Evolutionary conservation across 92 coral and sea anemone genomes (phyloP).

Genomic region (Anthopleura xanthogrammica): DNA sequence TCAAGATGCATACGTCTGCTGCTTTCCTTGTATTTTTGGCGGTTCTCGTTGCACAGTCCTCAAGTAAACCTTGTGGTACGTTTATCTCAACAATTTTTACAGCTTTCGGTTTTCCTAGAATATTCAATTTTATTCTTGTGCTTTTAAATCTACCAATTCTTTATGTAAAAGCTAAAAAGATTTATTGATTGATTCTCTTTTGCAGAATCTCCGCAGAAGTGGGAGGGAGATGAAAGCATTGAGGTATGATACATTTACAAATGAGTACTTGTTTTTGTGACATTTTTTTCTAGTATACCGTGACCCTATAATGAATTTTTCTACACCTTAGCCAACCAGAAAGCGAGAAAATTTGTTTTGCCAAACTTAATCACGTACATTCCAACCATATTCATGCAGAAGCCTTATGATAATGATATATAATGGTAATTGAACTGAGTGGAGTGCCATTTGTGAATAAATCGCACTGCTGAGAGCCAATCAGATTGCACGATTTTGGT

Average conservation of each 20-base stretch:
- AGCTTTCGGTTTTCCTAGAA: neutral
- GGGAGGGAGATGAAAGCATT: neutral
- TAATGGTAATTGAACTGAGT: no score
- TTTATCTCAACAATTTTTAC: neutral
- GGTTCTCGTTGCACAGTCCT: conserved; percentile 30
- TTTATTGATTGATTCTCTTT: neutral
- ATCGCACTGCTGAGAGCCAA: no score
- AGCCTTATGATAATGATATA: no score
- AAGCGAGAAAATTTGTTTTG: neutral
- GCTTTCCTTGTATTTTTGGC: conserved; percentile 24
- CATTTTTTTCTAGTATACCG: neutral
- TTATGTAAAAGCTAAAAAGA: neutral
- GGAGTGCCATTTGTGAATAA: no score
- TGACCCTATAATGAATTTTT: neutral
- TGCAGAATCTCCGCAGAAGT: neutral
- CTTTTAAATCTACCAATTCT: no score
- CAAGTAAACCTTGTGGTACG: conserved; percentile 36
- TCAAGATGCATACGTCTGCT: conserved; percentile 27
- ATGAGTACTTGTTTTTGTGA: neutral
- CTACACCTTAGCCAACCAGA: neutral
- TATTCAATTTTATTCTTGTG: neutral
- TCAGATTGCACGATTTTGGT: no score
- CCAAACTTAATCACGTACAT: no score
- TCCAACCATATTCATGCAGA: no score
- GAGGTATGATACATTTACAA: neutral